Base-by-base conservation (phyloP, 2,888 invertebrate genomes). In the Helleia helle region DNA sequence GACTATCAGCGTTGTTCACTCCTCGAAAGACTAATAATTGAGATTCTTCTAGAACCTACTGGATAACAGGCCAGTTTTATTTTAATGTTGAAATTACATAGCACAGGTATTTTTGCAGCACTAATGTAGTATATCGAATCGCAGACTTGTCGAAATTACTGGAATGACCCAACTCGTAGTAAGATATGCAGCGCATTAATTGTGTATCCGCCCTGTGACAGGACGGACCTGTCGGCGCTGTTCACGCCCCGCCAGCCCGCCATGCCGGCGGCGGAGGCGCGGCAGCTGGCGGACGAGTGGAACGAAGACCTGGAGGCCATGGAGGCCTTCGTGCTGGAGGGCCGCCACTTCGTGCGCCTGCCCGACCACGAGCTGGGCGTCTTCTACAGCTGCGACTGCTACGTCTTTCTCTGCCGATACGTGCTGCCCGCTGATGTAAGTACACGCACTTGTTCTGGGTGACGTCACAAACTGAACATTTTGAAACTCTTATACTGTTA, bases 241-340 rank as follows among this genome's bases (percentile, higher is more conserved):
- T 99, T 99, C 76, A 96, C 95, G 70, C 96, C 97, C 0, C 88
- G 99, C 0, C 97, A 98, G 69, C 95, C 95, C 1, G 71, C 93
- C 0, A 96, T 98, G 94, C 87, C 92, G 0, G 74, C 89, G 2
- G 72, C 89, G 0, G 97, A 98, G 77, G 96, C 97, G 0, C 90
- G 90, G 56, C 93, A 95, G 58, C 81, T 97, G 15, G 93, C 95
- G 70, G 93, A 94, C 63, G 99, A 99, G 64, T 99, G 98, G 96
- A 98, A 99, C 83, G 97, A 98, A 54, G 99, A 99, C 76, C 87
- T 99, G 50, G 98, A 98, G 67, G 93, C 94, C 13, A 98, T 99
- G 96, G 98, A 99, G 76, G 91, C 96, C 0, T 97, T 99, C 76
- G 98, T 99, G 3, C 86, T 99, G 48, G 98, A 99, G 74, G 97